A percentile compares a stretch with the other conserved stretches of the same genome.
These are phyloP conservation scores for Otocyon megalotis DNA, from an alignment of 2,113 vertebrate genomes.

Conservation along the genomic window DNA sequence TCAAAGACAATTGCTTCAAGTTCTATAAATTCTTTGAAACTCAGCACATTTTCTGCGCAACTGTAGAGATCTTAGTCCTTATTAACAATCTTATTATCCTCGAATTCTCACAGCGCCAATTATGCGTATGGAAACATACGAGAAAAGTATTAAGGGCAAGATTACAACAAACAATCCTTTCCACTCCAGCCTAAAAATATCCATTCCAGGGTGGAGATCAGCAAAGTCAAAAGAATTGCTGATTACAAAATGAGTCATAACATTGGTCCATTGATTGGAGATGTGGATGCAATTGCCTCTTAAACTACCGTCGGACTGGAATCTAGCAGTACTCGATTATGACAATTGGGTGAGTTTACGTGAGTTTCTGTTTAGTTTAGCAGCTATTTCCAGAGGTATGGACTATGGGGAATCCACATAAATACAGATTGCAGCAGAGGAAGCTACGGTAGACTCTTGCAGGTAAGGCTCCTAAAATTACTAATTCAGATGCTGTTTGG, in stretches of 20 bases:
- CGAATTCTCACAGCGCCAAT: slow-evolving; percentile 35
- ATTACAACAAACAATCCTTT: slow-evolving; percentile 49
- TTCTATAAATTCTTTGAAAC: slow-evolving; percentile 38
- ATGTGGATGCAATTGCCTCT: slow-evolving; percentile 50
- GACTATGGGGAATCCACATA: neutral
- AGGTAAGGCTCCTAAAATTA: neutral
- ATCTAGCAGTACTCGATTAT: slow-evolving; percentile 33
- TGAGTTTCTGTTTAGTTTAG: slow-evolving; percentile 50
- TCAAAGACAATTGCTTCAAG: slow-evolving; percentile 23
- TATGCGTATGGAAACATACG: neutral
- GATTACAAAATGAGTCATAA: slow-evolving; percentile 56
- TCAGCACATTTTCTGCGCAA: neutral
- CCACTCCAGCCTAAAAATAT: slow-evolving; percentile 22
- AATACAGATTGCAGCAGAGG: neutral
- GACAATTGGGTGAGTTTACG: slow-evolving; percentile 11
- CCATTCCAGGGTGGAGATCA: neutral
- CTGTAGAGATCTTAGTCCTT: slow-evolving; percentile 6
- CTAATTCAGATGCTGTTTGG: neutral
- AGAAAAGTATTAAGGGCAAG: slow-evolving; percentile 28
- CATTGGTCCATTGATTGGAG: neutral
- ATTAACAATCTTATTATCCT: slow-evolving; percentile 40
- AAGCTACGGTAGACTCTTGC: neutral
- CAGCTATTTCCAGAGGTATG: neutral
- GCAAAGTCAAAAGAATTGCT: slow-evolving; percentile 15
- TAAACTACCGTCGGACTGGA: neutral